Evolutionary conservation across 2,888 invertebrate species (phyloP).

Genomic region (Shargacucullia verbasci): DNA sequence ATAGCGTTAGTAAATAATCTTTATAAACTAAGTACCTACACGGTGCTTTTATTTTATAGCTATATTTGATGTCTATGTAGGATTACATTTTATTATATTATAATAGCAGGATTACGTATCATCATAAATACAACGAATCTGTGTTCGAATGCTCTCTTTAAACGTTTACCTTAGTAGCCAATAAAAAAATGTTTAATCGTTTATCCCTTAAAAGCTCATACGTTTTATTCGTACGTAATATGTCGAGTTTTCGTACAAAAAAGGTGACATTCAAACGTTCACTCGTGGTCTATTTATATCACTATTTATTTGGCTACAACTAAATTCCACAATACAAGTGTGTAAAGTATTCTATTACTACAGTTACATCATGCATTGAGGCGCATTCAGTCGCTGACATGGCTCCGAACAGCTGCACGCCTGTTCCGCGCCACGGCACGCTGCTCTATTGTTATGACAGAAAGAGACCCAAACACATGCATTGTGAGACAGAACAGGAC

Average conservation of each 20-base stretch:
- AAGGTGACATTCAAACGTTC: conserved; percentile 53
- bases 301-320: conserved; percentile 61
- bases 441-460: conserved; percentile 69
- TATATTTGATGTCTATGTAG: conserved; percentile 8
- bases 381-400: conserved; percentile 73
- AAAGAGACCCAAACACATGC: conserved; percentile 60
- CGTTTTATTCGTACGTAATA: conserved; percentile 43
- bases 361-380: conserved; percentile 80
- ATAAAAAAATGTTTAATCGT: conserved; percentile 46
- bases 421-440: conserved; percentile 72
- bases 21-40: no score
- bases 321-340: conserved; percentile 63
- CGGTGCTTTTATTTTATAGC: no score
- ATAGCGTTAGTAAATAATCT: no score
- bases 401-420: conserved; percentile 83
- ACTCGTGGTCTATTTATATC: conserved; percentile 61
- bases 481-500: conserved; percentile 67
- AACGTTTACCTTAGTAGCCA: conserved; percentile 15
- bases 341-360: conserved; percentile 72
- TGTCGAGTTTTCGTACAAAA: conserved; percentile 42
- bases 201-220: conserved; percentile 35
- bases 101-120: conserved; percentile 32
- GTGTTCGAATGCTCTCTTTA: conserved; percentile 12
- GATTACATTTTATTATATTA: conserved; percentile 28
- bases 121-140: conserved; percentile 25